Conservation (phyloP, 1,140 invertebrate genomes). For the Sinonovacula constricta region DNA sequence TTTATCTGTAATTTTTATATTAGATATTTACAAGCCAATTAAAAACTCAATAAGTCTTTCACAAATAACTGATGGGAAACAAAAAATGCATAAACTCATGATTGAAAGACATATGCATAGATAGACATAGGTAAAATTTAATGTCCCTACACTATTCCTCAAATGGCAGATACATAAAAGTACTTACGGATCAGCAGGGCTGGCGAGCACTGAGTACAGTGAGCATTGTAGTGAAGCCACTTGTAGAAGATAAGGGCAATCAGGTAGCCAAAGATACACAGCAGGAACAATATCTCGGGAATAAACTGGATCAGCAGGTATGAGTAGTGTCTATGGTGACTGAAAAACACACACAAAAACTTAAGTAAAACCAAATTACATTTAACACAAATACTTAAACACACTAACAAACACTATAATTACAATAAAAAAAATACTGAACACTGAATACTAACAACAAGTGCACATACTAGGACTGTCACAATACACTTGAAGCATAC, state of each 20-base stretch:
- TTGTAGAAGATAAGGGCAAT: slow-evolving; percentile 93
- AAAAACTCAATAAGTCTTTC: too few relatives aligned
- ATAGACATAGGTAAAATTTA: too few relatives aligned
- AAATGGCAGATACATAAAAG: too few relatives aligned
- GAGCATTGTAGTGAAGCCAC: slow-evolving; percentile 84
- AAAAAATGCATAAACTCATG: background rate
- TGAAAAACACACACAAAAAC: slow-evolving; percentile 52
- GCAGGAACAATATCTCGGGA: slow-evolving; percentile 94
- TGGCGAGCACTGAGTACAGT: slow-evolving; percentile 80
- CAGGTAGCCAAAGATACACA: slow-evolving; percentile 95
- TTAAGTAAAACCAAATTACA: background rate
- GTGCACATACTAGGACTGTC: too few relatives aligned
- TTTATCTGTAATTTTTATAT: too few relatives aligned
- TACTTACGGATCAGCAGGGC: slow-evolving; percentile 82
- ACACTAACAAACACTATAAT: too few relatives aligned
- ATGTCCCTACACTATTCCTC: background rate
- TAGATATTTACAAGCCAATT: too few relatives aligned
- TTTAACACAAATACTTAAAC: background rate
- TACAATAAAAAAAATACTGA: too few relatives aligned
- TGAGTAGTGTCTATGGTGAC: slow-evolving; percentile 87
- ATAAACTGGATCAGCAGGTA: slow-evolving; percentile 94
- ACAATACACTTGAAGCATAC: too few relatives aligned
- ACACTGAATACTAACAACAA: too few relatives aligned
- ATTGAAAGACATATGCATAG: background rate
- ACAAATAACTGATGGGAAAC: too few relatives aligned